Percentiles rank a stretch among this genome's conserved stretches.
phyloP scores from a whole-genome alignment of 2,113 vertebrate genomes.

The Coracopsis vasa region DNA sequence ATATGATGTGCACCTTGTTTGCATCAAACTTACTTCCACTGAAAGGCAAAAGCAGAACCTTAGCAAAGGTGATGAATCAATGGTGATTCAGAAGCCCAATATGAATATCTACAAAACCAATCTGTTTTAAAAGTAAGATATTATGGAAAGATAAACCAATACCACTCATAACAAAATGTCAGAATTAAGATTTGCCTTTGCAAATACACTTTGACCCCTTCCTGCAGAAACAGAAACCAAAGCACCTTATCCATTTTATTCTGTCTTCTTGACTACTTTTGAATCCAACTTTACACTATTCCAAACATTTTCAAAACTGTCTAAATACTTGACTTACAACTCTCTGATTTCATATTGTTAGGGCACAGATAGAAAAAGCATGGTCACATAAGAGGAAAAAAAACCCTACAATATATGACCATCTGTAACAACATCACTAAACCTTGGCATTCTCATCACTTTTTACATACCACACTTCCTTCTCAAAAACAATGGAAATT shows the following conservation, averaged over 20 bases:
- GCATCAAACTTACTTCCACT: not conserved
- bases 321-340: not conserved
- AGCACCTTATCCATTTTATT: not conserved
- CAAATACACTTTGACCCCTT: not conserved
- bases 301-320: not conserved
- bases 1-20: not conserved
- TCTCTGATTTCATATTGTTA: not conserved
- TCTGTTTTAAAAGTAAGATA: not conserved
- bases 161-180: not conserved
- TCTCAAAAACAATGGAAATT: not conserved
- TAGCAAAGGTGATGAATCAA: not conserved
- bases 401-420: not conserved
- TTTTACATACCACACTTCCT: accelerated
- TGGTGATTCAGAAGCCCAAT: not conserved
- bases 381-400: not conserved
- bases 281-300: not conserved
- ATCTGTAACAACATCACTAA: not conserved
- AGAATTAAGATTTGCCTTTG: not conserved
- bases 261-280: not conserved
- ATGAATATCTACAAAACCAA: not conserved
- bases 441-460: not conserved
- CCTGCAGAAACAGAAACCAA: not conserved
- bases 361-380: not conserved
- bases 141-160: not conserved
- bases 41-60: not conserved